Evolutionary conservation across 1,140 invertebrate genomes (phyloP), one percentile per base, ranked within the genome.

Genomic region (Drosophila tristis): DNA sequence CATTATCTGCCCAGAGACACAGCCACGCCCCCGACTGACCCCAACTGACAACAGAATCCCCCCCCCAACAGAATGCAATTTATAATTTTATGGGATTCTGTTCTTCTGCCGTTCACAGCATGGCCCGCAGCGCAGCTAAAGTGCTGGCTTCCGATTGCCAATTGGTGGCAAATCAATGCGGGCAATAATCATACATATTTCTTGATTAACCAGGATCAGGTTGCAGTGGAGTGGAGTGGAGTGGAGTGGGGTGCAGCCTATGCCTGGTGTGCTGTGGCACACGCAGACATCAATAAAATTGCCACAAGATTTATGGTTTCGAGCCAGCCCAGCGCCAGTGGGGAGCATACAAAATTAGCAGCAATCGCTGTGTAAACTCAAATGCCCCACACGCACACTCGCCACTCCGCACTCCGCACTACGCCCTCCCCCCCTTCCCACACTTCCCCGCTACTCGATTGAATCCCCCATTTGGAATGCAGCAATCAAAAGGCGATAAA

Each of bases 401-500:
- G 35, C 3, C 35, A 39, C 11, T 11, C 35, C 9, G 9, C 29
- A 31, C 29, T 7, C 29, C 29, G 29, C 29, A 35, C 31, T 3
- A 5, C 31, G 9, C 3, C 11, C 4, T 39, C 35, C 35, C 4
- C 35, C 35, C 23, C 23, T 4, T 25, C 23, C 2, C 23, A 25
- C 20, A 20, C 20, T 25, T 25, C 23, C 23, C 23, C 23, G 5
- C 26, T 6, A 65, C 26, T 26, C 29, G 66, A 43, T n/a, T 47
- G 50, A 42, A 20, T 20, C 78, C 26, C 26, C 26, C 5, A 86
- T 76, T 87, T 78, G 80, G 78, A 70, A 66, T 85, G 76, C 80
- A 85, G 78, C 78, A 64, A 85, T 78, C 70, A 71, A 85, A 85
- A 78, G 82, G 68, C 82, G 74, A 80, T 84, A 85, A 85, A 85